Evolutionary conservation across 2,888 invertebrate genomes (phyloP).

Genomic region (Cosmia pyralina): DNA sequence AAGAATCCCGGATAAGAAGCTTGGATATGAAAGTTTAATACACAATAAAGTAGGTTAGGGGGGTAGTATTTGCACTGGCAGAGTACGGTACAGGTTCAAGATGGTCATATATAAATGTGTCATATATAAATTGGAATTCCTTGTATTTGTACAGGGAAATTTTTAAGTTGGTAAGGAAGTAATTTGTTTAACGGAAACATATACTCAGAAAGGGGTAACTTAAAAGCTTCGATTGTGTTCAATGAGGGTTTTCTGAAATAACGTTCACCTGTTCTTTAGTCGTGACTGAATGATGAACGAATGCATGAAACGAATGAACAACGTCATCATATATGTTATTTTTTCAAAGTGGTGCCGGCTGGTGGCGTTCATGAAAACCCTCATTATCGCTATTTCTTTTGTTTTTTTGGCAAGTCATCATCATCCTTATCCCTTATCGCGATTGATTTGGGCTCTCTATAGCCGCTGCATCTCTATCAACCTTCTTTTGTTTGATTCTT

Average conservation of each 20-base stretch:
- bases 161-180: constrained; percentile 4
- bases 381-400: neutral
- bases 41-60: constrained; percentile 21
- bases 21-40: constrained; percentile 26
- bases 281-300: too few relatives aligned
- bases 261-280: too few relatives aligned
- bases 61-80: constrained; percentile 20
- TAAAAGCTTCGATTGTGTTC: constrained; percentile 26
- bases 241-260: neutral
- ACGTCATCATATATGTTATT: too few relatives aligned
- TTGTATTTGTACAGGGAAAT: constrained; percentile 1
- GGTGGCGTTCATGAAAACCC: too few relatives aligned
- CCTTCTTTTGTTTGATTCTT: neutral
- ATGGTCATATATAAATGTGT: too few relatives aligned
- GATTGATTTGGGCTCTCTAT: neutral
- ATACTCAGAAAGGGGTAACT: neutral
- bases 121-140: constrained; percentile 32
- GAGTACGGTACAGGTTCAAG: constrained; percentile 23
- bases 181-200: constrained; percentile 10
- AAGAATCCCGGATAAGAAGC: neutral
- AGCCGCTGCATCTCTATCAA: neutral
- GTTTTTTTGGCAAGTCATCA: neutral
- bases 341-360: too few relatives aligned
- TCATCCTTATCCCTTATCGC: neutral
- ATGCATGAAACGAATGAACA: too few relatives aligned